Conservation (phyloP, 2,797 vertebrate species). For the Mormyrus hasselquistii region DNA sequence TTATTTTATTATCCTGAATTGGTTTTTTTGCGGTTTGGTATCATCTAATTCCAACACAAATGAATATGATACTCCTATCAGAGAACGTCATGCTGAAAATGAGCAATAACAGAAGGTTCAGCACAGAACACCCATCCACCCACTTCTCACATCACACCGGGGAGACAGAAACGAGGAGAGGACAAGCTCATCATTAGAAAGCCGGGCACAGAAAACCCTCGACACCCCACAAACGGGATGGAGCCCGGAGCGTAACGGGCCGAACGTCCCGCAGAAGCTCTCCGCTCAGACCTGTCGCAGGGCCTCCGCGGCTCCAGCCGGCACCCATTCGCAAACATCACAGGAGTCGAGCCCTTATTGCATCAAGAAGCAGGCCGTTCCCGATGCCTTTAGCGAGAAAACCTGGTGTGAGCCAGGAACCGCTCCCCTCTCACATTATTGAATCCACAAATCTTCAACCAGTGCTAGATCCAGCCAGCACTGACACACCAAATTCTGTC, state of each 20-base stretch:
- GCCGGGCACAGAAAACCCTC: background rate
- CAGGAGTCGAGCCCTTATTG: slow-evolving; percentile 26
- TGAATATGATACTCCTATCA: background rate
- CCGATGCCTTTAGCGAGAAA: slow-evolving; percentile 26
- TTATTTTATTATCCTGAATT: background rate
- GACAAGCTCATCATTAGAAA: background rate
- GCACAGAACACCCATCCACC: background rate
- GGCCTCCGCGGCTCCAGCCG: slow-evolving; percentile 33
- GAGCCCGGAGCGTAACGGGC: background rate
- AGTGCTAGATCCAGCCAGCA: slow-evolving; percentile 42
- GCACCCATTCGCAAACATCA: slow-evolving; percentile 18
- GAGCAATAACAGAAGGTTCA: background rate
- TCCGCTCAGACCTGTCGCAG: slow-evolving; percentile 36
- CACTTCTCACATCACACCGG: background rate
- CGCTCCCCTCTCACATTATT: slow-evolving; percentile 46
- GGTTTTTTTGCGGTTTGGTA: background rate
- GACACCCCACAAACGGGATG: background rate
- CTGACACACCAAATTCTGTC: slow-evolving; percentile 37
- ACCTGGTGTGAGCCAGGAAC: slow-evolving; percentile 44
- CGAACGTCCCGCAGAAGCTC: slow-evolving; percentile 12
- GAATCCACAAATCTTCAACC: slow-evolving; percentile 40
- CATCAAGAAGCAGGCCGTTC: slow-evolving; percentile 22
- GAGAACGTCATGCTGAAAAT: background rate
- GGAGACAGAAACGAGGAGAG: background rate
- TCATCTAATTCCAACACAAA: slow-evolving; percentile 30